A percentile compares a stretch with the other conserved stretches of the same genome.
phyloP scores from a whole-genome alignment of 1,140 invertebrate species.

The Dryas iulia region DNA sequence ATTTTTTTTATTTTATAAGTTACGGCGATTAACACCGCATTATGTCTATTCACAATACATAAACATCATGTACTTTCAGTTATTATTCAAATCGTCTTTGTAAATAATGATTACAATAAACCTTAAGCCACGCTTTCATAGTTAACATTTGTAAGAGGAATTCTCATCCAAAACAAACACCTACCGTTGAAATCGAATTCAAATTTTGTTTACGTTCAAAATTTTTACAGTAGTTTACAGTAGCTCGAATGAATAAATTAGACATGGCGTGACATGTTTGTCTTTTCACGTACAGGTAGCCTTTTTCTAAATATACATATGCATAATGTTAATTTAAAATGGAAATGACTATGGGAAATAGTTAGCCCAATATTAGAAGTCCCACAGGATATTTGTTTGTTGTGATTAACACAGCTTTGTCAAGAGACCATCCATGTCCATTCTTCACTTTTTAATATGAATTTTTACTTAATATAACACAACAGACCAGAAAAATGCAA shows the following conservation, averaged over 20 bases:
- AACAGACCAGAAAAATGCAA: too few relatives aligned
- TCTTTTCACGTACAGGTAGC: not conserved
- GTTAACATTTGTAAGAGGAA: not conserved
- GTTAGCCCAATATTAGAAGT: conserved; percentile 24
- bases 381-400: not conserved
- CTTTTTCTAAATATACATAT: not conserved
- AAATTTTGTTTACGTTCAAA: conserved; percentile 10
- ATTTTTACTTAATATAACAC: too few relatives aligned
- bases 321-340: conserved; percentile 16
- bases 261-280: conserved; percentile 12
- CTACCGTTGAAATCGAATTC: conserved; percentile 3
- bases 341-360: conserved; percentile 44
- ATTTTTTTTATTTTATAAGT: too few relatives aligned
- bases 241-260: conserved; percentile 49
- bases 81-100: too few relatives aligned
- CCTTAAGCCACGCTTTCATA: not conserved
- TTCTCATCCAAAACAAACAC: conserved; percentile 9
- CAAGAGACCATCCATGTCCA: too few relatives aligned
- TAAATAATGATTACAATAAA: too few relatives aligned
- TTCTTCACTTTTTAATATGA: too few relatives aligned
- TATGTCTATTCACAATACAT: too few relatives aligned
- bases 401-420: not conserved
- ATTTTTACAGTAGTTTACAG: conserved; percentile 56
- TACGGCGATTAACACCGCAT: too few relatives aligned
- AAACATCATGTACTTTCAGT: too few relatives aligned